phyloP scores from a whole-genome alignment of 2,888 invertebrate species.

The Heliothis peltigera region DNA sequence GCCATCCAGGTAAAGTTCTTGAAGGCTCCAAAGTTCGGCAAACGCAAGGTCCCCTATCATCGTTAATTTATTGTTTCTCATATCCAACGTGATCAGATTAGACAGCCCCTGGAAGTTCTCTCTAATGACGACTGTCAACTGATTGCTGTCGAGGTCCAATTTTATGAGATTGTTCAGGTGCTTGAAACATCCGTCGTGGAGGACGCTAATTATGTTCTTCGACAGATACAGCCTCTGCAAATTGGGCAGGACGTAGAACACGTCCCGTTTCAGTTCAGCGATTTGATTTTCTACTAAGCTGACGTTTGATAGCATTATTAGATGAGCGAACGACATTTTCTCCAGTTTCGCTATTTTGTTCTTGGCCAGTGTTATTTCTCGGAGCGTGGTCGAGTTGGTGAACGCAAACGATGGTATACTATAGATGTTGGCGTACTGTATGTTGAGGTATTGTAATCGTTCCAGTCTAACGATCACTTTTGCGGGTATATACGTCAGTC shows the following conservation, averaged over 20 bases:
- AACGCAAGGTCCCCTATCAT: conserved; percentile 95
- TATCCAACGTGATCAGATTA: conserved; percentile 92
- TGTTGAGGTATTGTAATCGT: conserved; percentile 91
- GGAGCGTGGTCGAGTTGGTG: conserved; percentile 92
- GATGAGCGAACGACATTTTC: conserved; percentile 93
- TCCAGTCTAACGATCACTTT: conserved; percentile 92
- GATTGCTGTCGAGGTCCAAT: conserved; percentile 94
- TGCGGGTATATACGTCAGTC: conserved; percentile 93
- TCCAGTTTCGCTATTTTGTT: conserved; percentile 93
- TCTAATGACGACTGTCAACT: conserved; percentile 93
- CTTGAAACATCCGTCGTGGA: conserved; percentile 96
- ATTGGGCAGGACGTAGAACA: conserved; percentile 93
- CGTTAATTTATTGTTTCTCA: conserved; percentile 93
- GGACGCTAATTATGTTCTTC: conserved; percentile 94
- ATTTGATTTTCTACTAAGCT: conserved; percentile 94
- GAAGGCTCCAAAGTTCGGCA: conserved; percentile 93
- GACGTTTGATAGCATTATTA: conserved; percentile 92
- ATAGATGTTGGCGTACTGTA: conserved; percentile 93
- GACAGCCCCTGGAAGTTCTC: conserved; percentile 94
- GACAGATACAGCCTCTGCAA: conserved; percentile 94
- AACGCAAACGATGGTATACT: conserved; percentile 93
- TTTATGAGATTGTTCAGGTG: conserved; percentile 93
- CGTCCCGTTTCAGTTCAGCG: conserved; percentile 92
- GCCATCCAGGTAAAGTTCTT: conserved; percentile 92
- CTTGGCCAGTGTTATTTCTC: conserved; percentile 92